Percentiles rank a stretch among this genome's conserved stretches.
Conservation (phyloP, 2,113 vertebrate species). For the Pteronura brasiliensis region DNA sequence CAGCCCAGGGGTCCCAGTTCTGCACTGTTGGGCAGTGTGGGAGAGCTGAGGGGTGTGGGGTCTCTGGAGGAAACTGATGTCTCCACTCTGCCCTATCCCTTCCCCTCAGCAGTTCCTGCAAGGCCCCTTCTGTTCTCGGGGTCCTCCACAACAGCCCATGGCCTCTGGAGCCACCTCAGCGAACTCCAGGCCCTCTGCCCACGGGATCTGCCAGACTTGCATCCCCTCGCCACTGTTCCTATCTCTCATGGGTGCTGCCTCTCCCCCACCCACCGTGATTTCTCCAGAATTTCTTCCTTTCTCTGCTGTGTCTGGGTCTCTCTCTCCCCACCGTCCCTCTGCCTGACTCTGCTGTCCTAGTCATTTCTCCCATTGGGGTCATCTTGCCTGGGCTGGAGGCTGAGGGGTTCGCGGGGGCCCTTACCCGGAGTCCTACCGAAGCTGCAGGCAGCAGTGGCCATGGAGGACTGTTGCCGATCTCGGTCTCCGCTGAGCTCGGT, state of each 20-base stretch:
- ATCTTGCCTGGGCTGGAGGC: neutral
- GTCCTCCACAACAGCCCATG: neutral
- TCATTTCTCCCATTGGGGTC: neutral
- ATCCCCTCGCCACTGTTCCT: neutral
- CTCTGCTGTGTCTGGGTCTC: too few species aligned
- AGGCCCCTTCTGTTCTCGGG: neutral
- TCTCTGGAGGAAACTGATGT: neutral
- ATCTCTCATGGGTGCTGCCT: neutral
- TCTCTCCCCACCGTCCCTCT: neutral
- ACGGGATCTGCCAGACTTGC: neutral
- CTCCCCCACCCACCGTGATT: neutral
- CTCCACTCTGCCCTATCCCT: too few species aligned
- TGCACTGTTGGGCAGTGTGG: too few species aligned
- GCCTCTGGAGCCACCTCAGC: neutral
- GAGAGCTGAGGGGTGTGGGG: neutral
- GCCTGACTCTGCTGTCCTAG: too few species aligned
- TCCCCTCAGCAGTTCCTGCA: neutral
- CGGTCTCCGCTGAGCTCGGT: conserved; percentile 28
- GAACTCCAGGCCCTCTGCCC: neutral
- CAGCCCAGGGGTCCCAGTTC: neutral
- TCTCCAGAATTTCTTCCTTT: neutral
- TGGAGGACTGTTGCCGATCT: conserved; percentile 68
- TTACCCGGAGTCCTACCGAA: conserved; percentile 77
- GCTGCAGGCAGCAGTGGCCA: conserved; percentile 70
- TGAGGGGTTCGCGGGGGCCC: neutral